Percentiles rank a stretch among this genome's conserved stretches.
phyloP scores from a whole-genome alignment of 2,797 vertebrate genomes.

The Crax fasciolata region DNA sequence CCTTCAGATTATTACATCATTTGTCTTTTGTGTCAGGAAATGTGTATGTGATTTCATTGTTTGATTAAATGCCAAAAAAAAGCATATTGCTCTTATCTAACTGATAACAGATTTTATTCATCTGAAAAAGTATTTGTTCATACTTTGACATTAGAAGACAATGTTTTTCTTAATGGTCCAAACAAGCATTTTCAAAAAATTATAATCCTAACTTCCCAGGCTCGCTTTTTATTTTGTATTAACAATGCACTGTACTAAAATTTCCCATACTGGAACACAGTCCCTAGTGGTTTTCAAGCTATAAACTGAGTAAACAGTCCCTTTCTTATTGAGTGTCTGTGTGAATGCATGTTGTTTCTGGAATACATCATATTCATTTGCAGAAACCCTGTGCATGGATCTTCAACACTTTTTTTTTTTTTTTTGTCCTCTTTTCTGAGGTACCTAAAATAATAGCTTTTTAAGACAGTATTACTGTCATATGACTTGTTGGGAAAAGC shows the following conservation, averaged over 20 bases:
- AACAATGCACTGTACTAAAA: constrained; percentile 78
- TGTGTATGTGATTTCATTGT: constrained; percentile 91
- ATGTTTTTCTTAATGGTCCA: constrained; percentile 75
- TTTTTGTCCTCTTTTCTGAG: not conserved
- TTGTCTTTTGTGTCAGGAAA: constrained; percentile 91
- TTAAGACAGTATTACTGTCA: constrained; percentile 31
- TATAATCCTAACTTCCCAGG: constrained; percentile 77
- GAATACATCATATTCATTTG: constrained; percentile 81
- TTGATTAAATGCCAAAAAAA: constrained; percentile 93
- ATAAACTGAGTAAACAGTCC: constrained; percentile 80
- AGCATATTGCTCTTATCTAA: constrained; percentile 90
- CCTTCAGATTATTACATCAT: constrained; percentile 90
- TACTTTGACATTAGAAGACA: constrained; percentile 79
- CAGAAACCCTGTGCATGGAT: constrained; percentile 71
- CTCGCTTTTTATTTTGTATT: constrained; percentile 80
- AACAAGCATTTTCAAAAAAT: constrained; percentile 75
- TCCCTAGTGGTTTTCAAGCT: constrained; percentile 80
- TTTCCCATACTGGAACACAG: constrained; percentile 77
- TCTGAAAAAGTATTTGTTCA: constrained; percentile 85
- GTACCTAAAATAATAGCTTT: constrained; percentile 67
- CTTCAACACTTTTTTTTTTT: constrained; percentile 45
- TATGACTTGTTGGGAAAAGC: constrained; percentile 56
- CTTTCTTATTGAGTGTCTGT: constrained; percentile 78
- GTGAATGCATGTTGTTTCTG: constrained; percentile 69
- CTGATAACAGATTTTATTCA: constrained; percentile 92